Percentiles rank a stretch among this genome's conserved stretches.
Evolutionary conservation across 2,797 vertebrate genomes (phyloP).

Genomic region (Gallinago solitaria): DNA sequence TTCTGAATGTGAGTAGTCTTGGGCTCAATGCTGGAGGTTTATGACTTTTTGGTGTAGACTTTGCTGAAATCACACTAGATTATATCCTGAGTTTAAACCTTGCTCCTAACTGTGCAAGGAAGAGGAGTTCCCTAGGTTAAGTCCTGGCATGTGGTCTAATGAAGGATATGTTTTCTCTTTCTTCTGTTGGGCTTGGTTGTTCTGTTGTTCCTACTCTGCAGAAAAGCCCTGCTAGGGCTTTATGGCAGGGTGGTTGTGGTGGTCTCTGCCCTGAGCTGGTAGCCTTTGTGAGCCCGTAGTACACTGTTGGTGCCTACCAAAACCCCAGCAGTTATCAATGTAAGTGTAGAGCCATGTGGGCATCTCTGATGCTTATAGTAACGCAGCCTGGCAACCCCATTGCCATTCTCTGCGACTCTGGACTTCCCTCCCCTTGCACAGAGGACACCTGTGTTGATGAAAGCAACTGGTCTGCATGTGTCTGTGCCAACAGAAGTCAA

Average conservation of each 20-base stretch:
- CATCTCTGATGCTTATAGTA: not conserved
- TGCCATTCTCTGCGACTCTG: not conserved
- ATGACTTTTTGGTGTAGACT: not conserved
- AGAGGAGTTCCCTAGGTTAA: too few species aligned
- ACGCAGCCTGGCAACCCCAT: not conserved
- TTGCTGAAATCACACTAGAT: not conserved
- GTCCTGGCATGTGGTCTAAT: not conserved
- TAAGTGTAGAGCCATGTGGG: fast-evolving
- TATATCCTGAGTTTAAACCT: not conserved
- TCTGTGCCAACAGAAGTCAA: not conserved
- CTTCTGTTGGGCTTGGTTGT: not conserved
- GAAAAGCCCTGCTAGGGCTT: not conserved
- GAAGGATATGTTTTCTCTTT: not conserved
- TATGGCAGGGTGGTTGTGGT: not conserved
- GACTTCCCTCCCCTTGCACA: not conserved
- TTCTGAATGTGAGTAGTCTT: not conserved
- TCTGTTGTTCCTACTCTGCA: not conserved
- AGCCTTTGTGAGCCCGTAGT: not conserved
- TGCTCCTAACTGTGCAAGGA: not conserved
- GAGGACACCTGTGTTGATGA: not conserved
- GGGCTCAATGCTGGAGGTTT: fast-evolving
- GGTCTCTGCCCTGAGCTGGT: not conserved
- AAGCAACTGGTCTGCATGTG: not conserved
- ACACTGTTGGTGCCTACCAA: not conserved
- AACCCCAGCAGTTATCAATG: not conserved